These are phyloP conservation scores for Catalaphyllia jardinei DNA, from an alignment of 64 coral and sea anemone species.

Conservation along the genomic window DNA sequence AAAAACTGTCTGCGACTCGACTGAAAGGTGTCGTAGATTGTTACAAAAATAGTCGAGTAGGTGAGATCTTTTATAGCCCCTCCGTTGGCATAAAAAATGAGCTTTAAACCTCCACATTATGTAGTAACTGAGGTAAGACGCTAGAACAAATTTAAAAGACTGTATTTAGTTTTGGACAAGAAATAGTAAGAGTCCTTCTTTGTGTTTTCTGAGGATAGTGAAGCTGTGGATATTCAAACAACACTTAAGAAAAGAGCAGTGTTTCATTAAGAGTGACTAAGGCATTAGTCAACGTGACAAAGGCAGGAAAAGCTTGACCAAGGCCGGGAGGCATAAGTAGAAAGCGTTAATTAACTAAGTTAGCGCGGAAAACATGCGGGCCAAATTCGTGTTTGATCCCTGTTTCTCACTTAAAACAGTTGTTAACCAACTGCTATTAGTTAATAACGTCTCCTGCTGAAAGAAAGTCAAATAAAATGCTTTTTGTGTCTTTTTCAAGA, in stretches of 20 bases:
- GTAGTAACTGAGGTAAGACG: too few species aligned
- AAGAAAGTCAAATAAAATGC: too few species aligned
- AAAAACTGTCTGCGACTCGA: too few species aligned
- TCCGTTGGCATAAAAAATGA: too few species aligned
- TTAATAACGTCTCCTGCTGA: too few species aligned
- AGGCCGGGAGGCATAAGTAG: not conserved
- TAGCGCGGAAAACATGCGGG: not conserved
- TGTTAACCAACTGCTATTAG: too few species aligned
- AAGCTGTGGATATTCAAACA: not conserved
- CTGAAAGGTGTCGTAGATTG: too few species aligned
- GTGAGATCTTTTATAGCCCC: too few species aligned
- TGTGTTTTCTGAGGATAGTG: not conserved
- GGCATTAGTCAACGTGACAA: not conserved
- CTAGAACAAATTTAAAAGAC: too few species aligned
- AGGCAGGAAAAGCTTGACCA: not conserved
- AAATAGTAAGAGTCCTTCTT: not conserved
- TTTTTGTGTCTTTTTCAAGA: too few species aligned
- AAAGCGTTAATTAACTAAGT: slow-evolving; percentile 7
- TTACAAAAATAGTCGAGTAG: too few species aligned
- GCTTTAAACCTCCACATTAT: too few species aligned
- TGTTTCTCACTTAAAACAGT: not conserved
- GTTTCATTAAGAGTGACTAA: not conserved
- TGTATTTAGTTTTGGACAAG: slow-evolving; percentile 8
- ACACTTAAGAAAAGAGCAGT: not conserved
- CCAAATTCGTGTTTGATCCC: not conserved